Base-by-base conservation (phyloP, 1,140 invertebrate genomes). In the Drosophila hydei region DNA sequence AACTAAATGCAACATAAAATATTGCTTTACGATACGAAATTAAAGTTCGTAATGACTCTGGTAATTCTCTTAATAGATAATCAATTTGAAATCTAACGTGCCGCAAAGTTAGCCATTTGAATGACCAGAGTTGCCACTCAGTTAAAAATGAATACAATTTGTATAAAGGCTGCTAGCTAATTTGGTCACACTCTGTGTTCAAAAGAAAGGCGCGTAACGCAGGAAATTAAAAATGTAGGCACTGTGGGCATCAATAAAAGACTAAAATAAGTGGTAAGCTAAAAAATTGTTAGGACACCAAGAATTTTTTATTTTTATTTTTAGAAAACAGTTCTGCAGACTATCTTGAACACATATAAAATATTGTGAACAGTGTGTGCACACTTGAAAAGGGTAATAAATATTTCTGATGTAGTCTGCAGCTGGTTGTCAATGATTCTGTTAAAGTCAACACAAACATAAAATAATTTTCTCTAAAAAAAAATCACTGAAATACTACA, bases 161-260 rank as follows among this genome's bases (percentile, higher is more conserved):
- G n/a, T n/a, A n/a, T n/a, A n/a, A n/a, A n/a, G n/a, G n/a, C n/a
- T n/a, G n/a, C n/a, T n/a, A n/a, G n/a, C n/a, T n/a, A n/a, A n/a
- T 5, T n/a, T 55, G 61, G 61, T 55, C 61, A 64, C 61, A 64
- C 19, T 64, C 0, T 64, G 6, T 40, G 2, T 9, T 30, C 18
- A 12, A 42, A 55, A 16, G 4, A 4, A 0, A 43, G 11, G 4
- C 54, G 54, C 38, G n/a, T 27, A n/a, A 12, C 9, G n/a, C 21
- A 25, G 0, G 0, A 23, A 16, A 5, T 9, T 12, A 2, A 12
- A 12, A 16, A 25, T 55, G 25, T 4, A 36, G 3, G 27, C 9
- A 33, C 4, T 30, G 7, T 27, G 7, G 4, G 0, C 4, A 30
- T 8, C 7, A 30, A n/a, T 23, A 23, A 23, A 23, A 3, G 21